Percentiles rank a stretch among this genome's conserved stretches.
phyloP scores from a whole-genome alignment of 2,888 invertebrate species.

The Tortricodes alternella region DNA sequence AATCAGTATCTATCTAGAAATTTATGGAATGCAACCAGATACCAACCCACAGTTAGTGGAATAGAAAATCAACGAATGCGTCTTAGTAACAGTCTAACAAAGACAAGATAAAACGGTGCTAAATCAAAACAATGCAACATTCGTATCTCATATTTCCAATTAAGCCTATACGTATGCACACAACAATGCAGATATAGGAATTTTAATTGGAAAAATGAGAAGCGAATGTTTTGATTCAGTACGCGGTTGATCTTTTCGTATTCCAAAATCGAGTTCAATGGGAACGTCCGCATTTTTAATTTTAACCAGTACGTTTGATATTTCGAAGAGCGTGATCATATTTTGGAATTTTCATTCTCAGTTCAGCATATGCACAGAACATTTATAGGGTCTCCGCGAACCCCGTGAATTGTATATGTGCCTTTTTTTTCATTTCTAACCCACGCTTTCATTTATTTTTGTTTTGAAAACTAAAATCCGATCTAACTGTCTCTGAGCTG shows the following conservation, averaged over 20 bases:
- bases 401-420: no score
- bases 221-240: slow-evolving; percentile 27
- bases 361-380: no score
- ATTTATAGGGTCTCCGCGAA: no score
- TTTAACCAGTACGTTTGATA: not conserved
- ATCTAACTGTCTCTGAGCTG: not conserved
- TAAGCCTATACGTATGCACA: slow-evolving; percentile 73
- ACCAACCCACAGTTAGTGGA: not conserved
- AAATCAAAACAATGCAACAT: slow-evolving; percentile 59
- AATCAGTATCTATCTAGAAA: not conserved
- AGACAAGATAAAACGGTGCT: slow-evolving; percentile 51
- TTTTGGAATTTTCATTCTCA: no score
- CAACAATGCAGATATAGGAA: slow-evolving; percentile 76
- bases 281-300: not conserved
- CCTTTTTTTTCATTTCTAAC: no score
- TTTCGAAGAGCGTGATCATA: no score
- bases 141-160: slow-evolving; percentile 74
- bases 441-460: not conserved
- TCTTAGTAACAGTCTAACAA: slow-evolving; percentile 49
- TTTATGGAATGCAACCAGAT: not conserved
- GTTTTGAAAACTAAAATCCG: not conserved
- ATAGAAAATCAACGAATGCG: slow-evolving; percentile 32
- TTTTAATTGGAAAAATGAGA: slow-evolving; percentile 43
- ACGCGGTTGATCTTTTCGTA: slow-evolving; percentile 19
- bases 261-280: slow-evolving; percentile 20